phyloP scores from a whole-genome alignment of 2,888 invertebrate genomes.

The Thymelicus sylvestris region DNA sequence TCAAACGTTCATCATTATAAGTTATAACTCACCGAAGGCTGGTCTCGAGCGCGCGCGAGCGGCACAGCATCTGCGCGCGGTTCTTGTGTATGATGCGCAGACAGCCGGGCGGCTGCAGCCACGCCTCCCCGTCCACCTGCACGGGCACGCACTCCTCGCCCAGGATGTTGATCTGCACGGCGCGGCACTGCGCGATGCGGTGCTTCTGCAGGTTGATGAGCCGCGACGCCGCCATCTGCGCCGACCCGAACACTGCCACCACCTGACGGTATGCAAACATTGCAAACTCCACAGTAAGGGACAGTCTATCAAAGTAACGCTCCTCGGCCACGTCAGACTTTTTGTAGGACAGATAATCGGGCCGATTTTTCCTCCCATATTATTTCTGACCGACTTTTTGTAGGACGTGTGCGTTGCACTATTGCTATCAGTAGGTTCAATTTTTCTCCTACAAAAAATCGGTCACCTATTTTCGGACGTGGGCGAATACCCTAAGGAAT shows the following conservation, averaged over 20 bases:
- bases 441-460: too few species aligned
- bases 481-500: too few species aligned
- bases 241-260: constrained; percentile 98
- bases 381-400: too few species aligned
- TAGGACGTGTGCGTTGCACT: too few species aligned
- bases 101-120: constrained; percentile 98
- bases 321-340: too few species aligned
- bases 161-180: constrained; percentile 97
- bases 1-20: too few species aligned
- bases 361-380: too few species aligned
- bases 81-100: constrained; percentile 98
- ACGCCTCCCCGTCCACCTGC: constrained; percentile 98
- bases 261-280: constrained; percentile 65
- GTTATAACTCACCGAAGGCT: constrained; percentile 86
- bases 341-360: too few species aligned
- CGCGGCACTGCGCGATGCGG: constrained; percentile 97
- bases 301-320: too few species aligned
- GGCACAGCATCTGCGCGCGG: constrained; percentile 97
- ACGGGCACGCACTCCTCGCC: constrained; percentile 97
- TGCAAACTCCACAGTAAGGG: too few species aligned
- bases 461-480: too few species aligned
- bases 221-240: constrained; percentile 98
- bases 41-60: constrained; percentile 95
- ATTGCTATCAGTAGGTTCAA: too few species aligned
- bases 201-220: constrained; percentile 98